Evolutionary conservation across 1,140 invertebrate species (phyloP), one percentile per base, ranked within the genome.

Genomic region (Spodoptera frugiperda): DNA sequence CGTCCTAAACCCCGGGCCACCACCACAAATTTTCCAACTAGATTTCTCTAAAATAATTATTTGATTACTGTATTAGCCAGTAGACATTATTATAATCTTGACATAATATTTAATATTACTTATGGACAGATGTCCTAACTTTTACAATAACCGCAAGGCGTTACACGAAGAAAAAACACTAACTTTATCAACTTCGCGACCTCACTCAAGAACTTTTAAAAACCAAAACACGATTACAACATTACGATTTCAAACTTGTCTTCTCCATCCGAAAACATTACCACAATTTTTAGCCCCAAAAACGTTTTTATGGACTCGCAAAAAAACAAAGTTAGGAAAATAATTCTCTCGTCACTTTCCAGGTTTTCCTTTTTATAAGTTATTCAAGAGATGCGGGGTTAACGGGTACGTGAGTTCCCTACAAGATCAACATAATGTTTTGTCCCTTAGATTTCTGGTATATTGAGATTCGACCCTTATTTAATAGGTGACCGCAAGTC

Each of bases 341-440:
- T 39, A 10, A 21, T 33, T 55, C 19, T n/a, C 63, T 14, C 51
- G 19, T 48, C 70, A 48, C 39, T 48, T 57, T 30, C 30, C 48
- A 25, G 54, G 70, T 54, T 48, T 55, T 33, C 70, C n/a, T 15
- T 59, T 59, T 59, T 59, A 59, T 73, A 73, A 73, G 59, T 12
- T 73, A 73, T 73, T 73, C 54, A 73, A 48, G 21, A 12, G 70
- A 59, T 14, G 53, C 39, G 17, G 3, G 67, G 51, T 33, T 55
- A 51, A 55, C 68, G 33, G n/a, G 17, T 30, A 73, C 70, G 70
- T 73, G 70, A 54, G 54, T 59, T 73, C 54, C 44, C 59, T 73
- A 73, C 70, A 73, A 57, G 54, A 59, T 59, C 70, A 57, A 59
- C 70, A 73, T 73, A 73, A 73, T 59, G 70, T 73, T 57, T 48